Evolutionary conservation across 1,140 invertebrate species (phyloP).

Genomic region (Musca domestica): DNA sequence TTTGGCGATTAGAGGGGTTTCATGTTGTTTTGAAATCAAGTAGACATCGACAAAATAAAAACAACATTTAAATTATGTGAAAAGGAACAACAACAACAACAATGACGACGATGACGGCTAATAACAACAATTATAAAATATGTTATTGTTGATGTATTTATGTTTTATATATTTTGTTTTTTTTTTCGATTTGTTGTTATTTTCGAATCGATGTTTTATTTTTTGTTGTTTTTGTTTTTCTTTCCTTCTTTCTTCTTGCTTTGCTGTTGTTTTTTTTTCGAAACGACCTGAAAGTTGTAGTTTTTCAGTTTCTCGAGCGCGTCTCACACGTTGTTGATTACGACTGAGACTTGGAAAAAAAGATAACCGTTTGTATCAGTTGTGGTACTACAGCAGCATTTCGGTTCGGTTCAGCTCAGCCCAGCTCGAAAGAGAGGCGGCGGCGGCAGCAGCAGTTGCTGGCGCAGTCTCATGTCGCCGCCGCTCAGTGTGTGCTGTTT

Average conservation of each 20-base stretch:
- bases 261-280: neutral
- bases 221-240: neutral
- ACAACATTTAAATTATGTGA: too few species aligned
- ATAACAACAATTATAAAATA: too few species aligned
- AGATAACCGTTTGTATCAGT: constrained; percentile 21
- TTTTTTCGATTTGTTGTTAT: too few species aligned
- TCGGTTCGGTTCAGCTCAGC: neutral
- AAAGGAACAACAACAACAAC: too few species aligned
- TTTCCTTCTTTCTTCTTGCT: neutral
- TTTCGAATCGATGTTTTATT: neutral
- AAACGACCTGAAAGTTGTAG: constrained; percentile 19
- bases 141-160: too few species aligned
- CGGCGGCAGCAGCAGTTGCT: neutral
- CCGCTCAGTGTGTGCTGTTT: too few species aligned
- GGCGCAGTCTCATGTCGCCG: too few species aligned
- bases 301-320: constrained; percentile 19
- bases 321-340: constrained; percentile 22
- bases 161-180: too few species aligned
- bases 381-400: neutral
- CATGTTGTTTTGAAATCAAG: too few species aligned
- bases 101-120: too few species aligned
- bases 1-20: too few species aligned
- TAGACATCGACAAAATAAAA: too few species aligned
- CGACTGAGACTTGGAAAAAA: constrained; percentile 9
- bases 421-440: neutral